Evolutionary conservation across 2,888 invertebrate species (phyloP).

Genomic region (Gymnocheta viridis): DNA sequence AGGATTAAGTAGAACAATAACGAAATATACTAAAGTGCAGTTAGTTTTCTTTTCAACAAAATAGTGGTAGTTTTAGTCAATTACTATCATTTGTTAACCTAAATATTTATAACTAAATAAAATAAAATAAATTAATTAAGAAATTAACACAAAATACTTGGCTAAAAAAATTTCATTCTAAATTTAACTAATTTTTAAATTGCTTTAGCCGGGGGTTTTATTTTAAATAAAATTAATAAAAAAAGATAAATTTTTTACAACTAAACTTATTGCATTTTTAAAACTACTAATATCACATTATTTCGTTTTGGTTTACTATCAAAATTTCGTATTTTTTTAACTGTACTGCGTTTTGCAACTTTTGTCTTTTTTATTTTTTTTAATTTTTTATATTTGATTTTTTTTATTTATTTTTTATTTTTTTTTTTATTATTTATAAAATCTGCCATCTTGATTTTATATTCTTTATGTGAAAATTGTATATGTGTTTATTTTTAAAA

Average conservation of each 20-base stretch:
- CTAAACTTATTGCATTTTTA: constrained; percentile 45
- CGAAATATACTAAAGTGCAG: constrained; percentile 57
- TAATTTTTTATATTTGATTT: no score
- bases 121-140: constrained; percentile 1
- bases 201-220: not conserved
- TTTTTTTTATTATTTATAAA: not conserved
- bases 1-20: constrained; percentile 45
- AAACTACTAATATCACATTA: constrained; percentile 28
- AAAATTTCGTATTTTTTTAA: constrained; percentile 5
- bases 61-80: constrained; percentile 26
- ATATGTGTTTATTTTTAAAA: constrained; percentile 39
- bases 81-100: constrained; percentile 15
- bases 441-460: not conserved
- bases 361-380: constrained; percentile 4
- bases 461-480: not conserved
- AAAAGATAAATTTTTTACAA: constrained; percentile 26
- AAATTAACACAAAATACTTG: not conserved
- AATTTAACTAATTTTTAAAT: not conserved
- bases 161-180: not conserved
- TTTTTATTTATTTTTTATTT: no score
- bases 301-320: not conserved
- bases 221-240: not conserved
- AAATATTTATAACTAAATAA: constrained; percentile 39
- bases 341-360: constrained; percentile 31
- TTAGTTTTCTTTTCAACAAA: constrained; percentile 19